A percentile compares a stretch with the other conserved stretches of the same genome.
Conservation (phyloP, 2,113 vertebrate genomes). For the Aegithalos caudatus region DNA sequence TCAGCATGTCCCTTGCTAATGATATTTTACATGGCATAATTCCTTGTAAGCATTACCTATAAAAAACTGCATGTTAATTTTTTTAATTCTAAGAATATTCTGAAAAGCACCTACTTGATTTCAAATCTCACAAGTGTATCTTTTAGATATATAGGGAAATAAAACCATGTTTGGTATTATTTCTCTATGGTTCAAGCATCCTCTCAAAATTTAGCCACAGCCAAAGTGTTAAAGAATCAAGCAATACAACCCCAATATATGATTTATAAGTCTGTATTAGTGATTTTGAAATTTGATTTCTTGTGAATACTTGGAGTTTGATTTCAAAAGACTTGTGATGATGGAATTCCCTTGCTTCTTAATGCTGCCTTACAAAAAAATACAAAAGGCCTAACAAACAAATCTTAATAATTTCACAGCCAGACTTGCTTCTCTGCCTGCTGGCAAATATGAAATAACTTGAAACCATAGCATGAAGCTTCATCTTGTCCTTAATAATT, state of each 20-base stretch:
- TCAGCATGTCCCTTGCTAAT: slow-evolving; percentile 27
- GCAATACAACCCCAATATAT: background rate
- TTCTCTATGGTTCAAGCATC: background rate
- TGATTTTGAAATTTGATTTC: slow-evolving; percentile 59
- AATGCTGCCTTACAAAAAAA: slow-evolving; percentile 35
- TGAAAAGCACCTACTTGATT: slow-evolving; percentile 53
- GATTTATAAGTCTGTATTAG: background rate
- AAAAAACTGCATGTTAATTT: slow-evolving; percentile 56
- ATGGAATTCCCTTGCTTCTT: slow-evolving; percentile 68
- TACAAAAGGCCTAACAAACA: slow-evolving; percentile 8
- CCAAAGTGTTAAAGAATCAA: background rate
- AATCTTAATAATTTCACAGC: slow-evolving; percentile 34
- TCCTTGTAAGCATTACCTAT: background rate
- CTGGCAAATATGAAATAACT: slow-evolving; percentile 18
- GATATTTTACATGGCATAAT: background rate
- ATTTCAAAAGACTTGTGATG: slow-evolving; percentile 67
- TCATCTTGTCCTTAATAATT: slow-evolving; percentile 19
- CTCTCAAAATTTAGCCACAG: background rate
- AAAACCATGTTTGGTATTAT: slow-evolving; percentile 32
- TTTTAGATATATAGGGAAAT: slow-evolving; percentile 11
- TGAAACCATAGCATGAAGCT: slow-evolving; percentile 31
- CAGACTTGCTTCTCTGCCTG: slow-evolving; percentile 14
- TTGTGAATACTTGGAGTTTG: slow-evolving; percentile 38
- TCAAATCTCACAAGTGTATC: slow-evolving; percentile 41
- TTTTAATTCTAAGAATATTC: slow-evolving; percentile 53